Evolutionary conservation across 2,113 vertebrate species (phyloP).

Genomic region (Ascaphus truei): DNA sequence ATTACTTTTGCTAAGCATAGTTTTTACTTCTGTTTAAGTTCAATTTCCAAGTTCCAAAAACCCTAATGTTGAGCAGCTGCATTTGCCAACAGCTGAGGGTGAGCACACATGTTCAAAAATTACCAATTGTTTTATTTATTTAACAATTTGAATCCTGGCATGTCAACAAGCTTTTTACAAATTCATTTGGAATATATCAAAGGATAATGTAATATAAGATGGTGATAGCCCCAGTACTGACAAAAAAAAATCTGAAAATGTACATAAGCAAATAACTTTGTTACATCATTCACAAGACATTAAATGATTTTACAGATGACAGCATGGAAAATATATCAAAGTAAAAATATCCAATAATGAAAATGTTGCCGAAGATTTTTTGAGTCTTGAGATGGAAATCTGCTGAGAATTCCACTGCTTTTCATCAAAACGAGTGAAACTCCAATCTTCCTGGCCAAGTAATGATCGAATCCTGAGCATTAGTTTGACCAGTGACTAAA

Average conservation of each 20-base stretch:
- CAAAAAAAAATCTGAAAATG: slow-evolving; percentile 14
- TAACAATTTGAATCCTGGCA: slow-evolving; percentile 18
- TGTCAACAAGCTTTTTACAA: slow-evolving; percentile 22
- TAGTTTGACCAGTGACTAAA: slow-evolving; percentile 10
- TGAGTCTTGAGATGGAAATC: neutral
- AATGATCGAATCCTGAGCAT: slow-evolving; percentile 10
- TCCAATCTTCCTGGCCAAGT: neutral
- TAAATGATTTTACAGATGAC: slow-evolving; percentile 10
- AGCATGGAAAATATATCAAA: slow-evolving; percentile 11
- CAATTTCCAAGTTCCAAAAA: neutral
- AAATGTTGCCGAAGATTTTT: slow-evolving; percentile 4
- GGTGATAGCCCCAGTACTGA: slow-evolving; percentile 5
- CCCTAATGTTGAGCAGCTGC: slow-evolving; percentile 8
- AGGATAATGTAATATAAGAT: slow-evolving; percentile 27
- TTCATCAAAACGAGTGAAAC: neutral
- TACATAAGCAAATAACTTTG: slow-evolving; percentile 13
- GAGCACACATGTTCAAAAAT: slow-evolving; percentile 18
- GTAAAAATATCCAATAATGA: slow-evolving; percentile 2
- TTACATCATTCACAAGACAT: slow-evolving; percentile 19
- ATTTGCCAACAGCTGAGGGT: slow-evolving; percentile 3
- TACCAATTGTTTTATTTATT: slow-evolving; percentile 20
- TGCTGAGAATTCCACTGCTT: neutral
- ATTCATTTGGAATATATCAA: slow-evolving; percentile 21
- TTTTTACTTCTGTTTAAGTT: slow-evolving; percentile 16
- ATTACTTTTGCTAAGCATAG: neutral